Conservation (phyloP, 2,888 invertebrate genomes). For the Crepidodera aurea region DNA sequence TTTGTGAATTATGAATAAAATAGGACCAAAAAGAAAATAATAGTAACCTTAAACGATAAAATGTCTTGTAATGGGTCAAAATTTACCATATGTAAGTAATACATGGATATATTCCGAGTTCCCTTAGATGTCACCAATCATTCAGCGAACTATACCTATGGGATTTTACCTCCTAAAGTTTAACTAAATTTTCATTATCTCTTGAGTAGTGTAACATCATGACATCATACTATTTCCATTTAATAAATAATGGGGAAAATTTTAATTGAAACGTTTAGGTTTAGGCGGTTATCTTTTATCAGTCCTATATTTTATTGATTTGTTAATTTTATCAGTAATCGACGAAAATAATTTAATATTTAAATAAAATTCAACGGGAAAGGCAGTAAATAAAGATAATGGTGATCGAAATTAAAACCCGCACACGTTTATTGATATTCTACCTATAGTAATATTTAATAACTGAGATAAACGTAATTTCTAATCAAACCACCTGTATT, state of each 20-base stretch:
- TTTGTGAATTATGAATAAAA: too few relatives aligned
- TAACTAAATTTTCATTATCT: too few relatives aligned
- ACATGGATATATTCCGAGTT: too few relatives aligned
- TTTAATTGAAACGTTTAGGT: constrained; percentile 44
- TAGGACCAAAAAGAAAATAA: too few relatives aligned
- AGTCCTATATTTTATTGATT: constrained; percentile 53
- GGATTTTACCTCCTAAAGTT: too few relatives aligned
- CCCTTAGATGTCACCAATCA: too few relatives aligned
- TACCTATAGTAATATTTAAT: constrained; percentile 47
- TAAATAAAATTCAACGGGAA: constrained; percentile 50
- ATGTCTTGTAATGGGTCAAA: too few relatives aligned
- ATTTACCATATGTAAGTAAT: too few relatives aligned
- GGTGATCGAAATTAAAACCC: constrained; percentile 47
- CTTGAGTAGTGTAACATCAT: too few relatives aligned
- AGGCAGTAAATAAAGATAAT: constrained; percentile 49
- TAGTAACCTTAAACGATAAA: too few relatives aligned
- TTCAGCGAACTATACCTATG: too few relatives aligned
- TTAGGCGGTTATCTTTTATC: constrained; percentile 50
- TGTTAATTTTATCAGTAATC: constrained; percentile 54
- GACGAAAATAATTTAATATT: constrained; percentile 52
- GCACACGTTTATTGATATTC: constrained; percentile 44
- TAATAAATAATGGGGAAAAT: not conserved
- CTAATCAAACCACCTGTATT: constrained; percentile 48
- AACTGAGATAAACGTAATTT: constrained; percentile 46
- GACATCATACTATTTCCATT: not conserved